Conservation (phyloP, 2,113 vertebrate genomes). For the Zosterops borbonicus region DNA sequence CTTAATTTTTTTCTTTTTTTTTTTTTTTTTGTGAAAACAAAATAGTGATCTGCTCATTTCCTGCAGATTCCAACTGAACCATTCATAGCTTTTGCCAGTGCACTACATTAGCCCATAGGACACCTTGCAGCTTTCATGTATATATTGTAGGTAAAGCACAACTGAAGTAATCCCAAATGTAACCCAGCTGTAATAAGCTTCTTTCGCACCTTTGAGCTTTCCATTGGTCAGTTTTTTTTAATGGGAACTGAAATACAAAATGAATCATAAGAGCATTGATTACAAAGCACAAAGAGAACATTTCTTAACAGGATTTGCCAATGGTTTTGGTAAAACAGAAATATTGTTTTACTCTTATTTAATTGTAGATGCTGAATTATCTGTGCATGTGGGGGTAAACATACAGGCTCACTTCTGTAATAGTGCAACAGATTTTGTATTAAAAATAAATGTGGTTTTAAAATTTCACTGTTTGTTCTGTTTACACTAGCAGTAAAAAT, state of each 20-base stretch:
- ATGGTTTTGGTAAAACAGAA: conserved; percentile 31
- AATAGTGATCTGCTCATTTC: conserved; percentile 52
- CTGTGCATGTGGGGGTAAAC: conserved; percentile 81
- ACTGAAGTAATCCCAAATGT: conserved; percentile 1
- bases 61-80: conserved; percentile 38
- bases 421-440: conserved; percentile 86
- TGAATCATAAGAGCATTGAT: background rate
- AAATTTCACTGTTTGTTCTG: conserved; percentile 74
- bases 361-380: conserved; percentile 75
- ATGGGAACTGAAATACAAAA: background rate
- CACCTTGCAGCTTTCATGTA: conserved; percentile 11
- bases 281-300: conserved; percentile 67
- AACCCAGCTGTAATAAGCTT: conserved; percentile 16
- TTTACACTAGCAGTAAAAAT: conserved; percentile 28
- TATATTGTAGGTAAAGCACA: conserved; percentile 62
- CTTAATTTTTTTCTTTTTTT: background rate
- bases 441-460: conserved; percentile 94
- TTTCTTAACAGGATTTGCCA: conserved; percentile 38
- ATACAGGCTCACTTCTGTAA: conserved; percentile 78
- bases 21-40: conserved; percentile 37
- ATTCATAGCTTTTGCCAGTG: conserved; percentile 51
- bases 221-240: conserved; percentile 10
- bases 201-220: conserved; percentile 3
- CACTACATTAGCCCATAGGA: background rate
- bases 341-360: conserved; percentile 47